Evolutionary conservation across 2,797 vertebrate genomes (phyloP).

Genomic region (Alfaro cultratus): DNA sequence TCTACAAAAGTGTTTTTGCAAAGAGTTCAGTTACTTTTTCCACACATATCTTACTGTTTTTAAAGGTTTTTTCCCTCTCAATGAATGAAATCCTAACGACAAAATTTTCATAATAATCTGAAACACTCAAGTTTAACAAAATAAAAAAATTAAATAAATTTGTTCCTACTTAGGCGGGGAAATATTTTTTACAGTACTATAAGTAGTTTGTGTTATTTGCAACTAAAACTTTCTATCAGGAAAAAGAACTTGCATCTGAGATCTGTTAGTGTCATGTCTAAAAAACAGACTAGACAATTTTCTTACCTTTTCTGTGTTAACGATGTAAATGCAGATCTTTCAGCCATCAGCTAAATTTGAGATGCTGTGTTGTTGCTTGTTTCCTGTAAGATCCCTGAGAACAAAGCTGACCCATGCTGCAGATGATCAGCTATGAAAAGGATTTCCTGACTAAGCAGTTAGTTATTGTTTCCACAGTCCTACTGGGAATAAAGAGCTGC

Average conservation of each 20-base stretch:
- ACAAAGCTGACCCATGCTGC: neutral
- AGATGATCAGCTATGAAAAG: neutral
- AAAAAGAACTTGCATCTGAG: neutral
- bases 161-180: neutral
- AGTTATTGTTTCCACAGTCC: conserved; percentile 1
- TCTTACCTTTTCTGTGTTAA: neutral
- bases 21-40: too few species aligned
- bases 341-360: neutral
- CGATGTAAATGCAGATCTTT: neutral
- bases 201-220: neutral
- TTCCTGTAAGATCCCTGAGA: neutral
- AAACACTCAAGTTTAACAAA: neutral
- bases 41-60: neutral
- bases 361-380: neutral
- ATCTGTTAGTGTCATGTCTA: neutral
- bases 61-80: neutral
- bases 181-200: neutral
- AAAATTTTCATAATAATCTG: neutral
- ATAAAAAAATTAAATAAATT: too few species aligned
- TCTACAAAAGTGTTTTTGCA: too few species aligned
- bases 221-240: neutral
- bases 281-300: neutral
- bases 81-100: neutral
- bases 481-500: neutral
- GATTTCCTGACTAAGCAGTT: neutral